These are phyloP conservation scores for Tiliqua scincoides DNA, from an alignment of 2,113 vertebrate genomes.

Conservation along the genomic window DNA sequence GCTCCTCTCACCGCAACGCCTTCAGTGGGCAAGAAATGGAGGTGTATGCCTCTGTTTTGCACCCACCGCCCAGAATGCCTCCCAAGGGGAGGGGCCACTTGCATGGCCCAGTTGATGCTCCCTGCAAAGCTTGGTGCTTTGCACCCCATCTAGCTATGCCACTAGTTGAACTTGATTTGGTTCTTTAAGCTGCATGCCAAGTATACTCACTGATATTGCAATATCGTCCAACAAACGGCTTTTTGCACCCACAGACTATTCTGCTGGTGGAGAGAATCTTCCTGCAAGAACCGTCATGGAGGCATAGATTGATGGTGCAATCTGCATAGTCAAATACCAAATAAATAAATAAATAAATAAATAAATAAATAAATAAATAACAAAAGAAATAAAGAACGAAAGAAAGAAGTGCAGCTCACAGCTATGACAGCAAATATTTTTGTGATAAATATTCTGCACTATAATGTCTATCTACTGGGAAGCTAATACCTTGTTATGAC, in stretches of 20 bases:
- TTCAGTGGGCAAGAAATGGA: too few species aligned
- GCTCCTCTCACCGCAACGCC: too few species aligned
- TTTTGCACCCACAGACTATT: slow-evolving; percentile 82
- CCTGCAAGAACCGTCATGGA: slow-evolving; percentile 85
- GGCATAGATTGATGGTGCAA: slow-evolving; percentile 83
- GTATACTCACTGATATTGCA: slow-evolving; percentile 87
- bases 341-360: too few species aligned
- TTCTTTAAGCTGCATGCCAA: neutral
- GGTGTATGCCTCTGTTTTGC: too few species aligned
- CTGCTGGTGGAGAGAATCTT: slow-evolving; percentile 73
- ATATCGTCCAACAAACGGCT: slow-evolving; percentile 74
- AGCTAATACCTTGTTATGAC: neutral
- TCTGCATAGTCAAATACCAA: slow-evolving; percentile 67
- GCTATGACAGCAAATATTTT: neutral
- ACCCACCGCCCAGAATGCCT: too few species aligned
- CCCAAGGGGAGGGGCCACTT: too few species aligned
- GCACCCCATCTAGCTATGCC: too few species aligned
- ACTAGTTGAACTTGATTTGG: too few species aligned
- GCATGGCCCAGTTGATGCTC: too few species aligned
- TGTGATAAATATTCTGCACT: neutral
- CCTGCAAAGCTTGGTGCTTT: too few species aligned
- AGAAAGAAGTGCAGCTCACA: neutral
- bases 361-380: too few species aligned
- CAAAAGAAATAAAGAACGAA: too few species aligned
- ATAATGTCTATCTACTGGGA: neutral